Conservation (phyloP, 2,888 invertebrate genomes). For the Timandra comae region DNA sequence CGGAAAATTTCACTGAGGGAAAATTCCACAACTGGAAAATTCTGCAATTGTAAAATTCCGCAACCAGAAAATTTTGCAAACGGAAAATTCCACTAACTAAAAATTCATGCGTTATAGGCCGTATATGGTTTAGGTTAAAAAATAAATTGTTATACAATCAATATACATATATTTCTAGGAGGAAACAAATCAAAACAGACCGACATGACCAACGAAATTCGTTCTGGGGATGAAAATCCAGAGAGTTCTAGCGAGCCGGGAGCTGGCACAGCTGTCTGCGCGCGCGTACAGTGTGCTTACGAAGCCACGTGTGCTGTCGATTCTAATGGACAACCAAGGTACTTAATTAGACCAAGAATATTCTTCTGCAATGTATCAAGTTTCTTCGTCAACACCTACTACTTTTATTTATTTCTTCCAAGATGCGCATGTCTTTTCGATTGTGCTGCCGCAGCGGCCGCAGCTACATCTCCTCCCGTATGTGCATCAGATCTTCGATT, state of each 20-base stretch:
- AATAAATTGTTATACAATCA: too few relatives aligned
- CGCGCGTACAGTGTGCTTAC: conserved; percentile 88
- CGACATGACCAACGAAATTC: conserved; percentile 56
- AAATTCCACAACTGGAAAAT: too few relatives aligned
- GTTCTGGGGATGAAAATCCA: conserved; percentile 39
- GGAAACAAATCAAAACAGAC: conserved; percentile 46
- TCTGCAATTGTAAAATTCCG: too few relatives aligned
- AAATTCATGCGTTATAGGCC: too few relatives aligned
- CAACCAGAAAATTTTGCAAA: too few relatives aligned
- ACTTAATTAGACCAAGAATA: background rate
- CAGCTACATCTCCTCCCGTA: conserved; percentile 78
- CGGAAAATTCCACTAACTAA: too few relatives aligned
- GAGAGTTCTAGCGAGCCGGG: conserved; percentile 49
- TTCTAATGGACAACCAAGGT: conserved; percentile 76
- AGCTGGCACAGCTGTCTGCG: conserved; percentile 82
- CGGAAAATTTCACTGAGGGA: too few relatives aligned
- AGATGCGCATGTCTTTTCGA: conserved; percentile 86
- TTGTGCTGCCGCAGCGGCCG: conserved; percentile 78
- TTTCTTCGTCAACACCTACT: too few relatives aligned
- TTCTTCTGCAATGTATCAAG: background rate
- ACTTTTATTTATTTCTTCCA: background rate
- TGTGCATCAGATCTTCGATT: conserved; percentile 89
- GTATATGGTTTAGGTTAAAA: too few relatives aligned
- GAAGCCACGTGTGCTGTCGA: conserved; percentile 91
- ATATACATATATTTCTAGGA: too few relatives aligned